These are phyloP conservation scores for Philotrypesis tridentata DNA, from an alignment of 1,140 invertebrate species.

Conservation along the genomic window DNA sequence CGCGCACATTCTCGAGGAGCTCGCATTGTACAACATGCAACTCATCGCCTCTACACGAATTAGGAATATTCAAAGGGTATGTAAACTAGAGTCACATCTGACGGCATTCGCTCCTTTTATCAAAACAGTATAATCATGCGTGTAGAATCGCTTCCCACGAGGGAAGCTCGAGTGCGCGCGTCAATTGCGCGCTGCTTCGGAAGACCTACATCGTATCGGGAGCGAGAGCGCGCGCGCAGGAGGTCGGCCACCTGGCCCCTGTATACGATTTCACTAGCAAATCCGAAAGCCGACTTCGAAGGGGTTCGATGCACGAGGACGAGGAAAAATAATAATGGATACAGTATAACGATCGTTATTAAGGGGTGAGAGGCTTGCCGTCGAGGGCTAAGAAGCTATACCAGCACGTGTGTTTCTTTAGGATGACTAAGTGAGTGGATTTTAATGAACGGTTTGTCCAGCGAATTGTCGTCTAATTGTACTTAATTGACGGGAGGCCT, in stretches of 20 bases:
- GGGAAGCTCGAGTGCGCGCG: neutral
- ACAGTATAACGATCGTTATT: neutral
- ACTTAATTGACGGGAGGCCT: too few relatives aligned
- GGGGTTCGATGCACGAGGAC: neutral
- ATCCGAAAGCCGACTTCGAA: neutral
- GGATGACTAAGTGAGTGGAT: too few relatives aligned
- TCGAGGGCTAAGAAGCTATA: too few relatives aligned
- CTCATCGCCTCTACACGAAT: conserved; percentile 20
- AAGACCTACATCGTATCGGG: neutral
- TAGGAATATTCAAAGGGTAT: conserved; percentile 18
- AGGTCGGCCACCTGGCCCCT: conserved; percentile 21
- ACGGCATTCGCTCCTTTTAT: conserved; percentile 29
- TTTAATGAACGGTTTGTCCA: conserved; percentile 15
- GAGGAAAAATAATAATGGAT: neutral
- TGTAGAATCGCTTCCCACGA: conserved; percentile 43
- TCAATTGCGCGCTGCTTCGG: conserved; percentile 9
- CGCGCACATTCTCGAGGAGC: conserved; percentile 17
- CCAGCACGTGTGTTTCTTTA: too few relatives aligned
- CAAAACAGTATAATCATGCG: conserved; percentile 23
- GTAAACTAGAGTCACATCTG: conserved; percentile 16
- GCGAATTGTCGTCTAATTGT: neutral
- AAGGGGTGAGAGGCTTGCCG: neutral
- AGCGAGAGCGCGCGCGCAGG: neutral
- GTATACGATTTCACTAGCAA: conserved; percentile 35
- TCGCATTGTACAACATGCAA: neutral